phyloP scores from a whole-genome alignment of 2,113 vertebrate species.

The Delphinus delphis region DNA sequence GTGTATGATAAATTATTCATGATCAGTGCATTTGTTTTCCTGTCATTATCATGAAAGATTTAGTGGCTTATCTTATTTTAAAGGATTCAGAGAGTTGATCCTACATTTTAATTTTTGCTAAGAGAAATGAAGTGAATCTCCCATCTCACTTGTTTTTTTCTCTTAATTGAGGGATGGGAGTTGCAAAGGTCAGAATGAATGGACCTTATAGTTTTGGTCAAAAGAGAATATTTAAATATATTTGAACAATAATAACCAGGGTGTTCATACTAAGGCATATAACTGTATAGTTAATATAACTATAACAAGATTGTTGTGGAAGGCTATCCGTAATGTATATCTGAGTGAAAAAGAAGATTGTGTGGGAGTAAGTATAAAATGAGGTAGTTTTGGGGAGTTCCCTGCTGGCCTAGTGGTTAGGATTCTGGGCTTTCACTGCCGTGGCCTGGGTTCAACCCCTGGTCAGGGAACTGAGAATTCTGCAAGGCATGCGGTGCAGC shows the following conservation, averaged over 20 bases:
- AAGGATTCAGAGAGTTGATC: constrained; percentile 29
- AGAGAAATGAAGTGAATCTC: constrained; percentile 8
- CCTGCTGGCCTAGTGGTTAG: not conserved
- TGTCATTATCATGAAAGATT: constrained; percentile 48
- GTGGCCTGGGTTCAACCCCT: not conserved
- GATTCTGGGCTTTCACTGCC: not conserved
- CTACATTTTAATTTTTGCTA: constrained; percentile 53
- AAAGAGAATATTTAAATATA: constrained; percentile 41
- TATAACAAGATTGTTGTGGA: not conserved
- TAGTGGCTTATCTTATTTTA: not conserved
- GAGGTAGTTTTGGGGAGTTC: not conserved
- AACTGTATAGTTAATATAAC: too few relatives aligned
- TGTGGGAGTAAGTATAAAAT: not conserved
- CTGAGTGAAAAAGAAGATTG: constrained; percentile 25
- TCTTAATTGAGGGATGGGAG: not conserved
- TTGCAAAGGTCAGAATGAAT: constrained; percentile 6
- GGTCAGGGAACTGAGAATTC: not conserved
- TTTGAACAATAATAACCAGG: constrained; percentile 9
- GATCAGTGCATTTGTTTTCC: constrained; percentile 9
- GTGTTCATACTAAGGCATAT: not conserved
- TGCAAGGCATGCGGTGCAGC: not conserved
- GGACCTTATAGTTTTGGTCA: not conserved
- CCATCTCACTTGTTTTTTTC: not conserved
- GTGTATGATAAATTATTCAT: constrained; percentile 24
- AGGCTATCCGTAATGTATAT: not conserved